Evolutionary conservation across 2,888 invertebrate genomes (phyloP).

Genomic region (Erpobdella octoculata): DNA sequence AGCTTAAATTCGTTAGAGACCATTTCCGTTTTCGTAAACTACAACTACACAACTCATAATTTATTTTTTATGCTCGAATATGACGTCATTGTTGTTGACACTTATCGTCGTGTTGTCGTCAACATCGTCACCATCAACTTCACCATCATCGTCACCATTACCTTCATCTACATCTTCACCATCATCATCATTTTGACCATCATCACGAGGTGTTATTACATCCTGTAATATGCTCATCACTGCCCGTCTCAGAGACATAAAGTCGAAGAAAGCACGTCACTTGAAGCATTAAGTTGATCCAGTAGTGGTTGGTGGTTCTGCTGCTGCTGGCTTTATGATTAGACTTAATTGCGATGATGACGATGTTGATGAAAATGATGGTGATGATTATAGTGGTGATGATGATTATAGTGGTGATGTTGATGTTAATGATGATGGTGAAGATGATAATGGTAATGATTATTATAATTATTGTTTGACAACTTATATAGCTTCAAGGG

Average conservation of each 20-base stretch:
- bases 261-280: too few species aligned
- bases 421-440: background rate
- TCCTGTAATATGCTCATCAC: background rate
- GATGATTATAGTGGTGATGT: background rate
- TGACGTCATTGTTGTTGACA: too few species aligned
- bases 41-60: too few species aligned
- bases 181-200: background rate
- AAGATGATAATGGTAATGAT: background rate
- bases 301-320: too few species aligned
- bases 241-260: background rate
- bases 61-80: too few species aligned
- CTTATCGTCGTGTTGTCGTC: background rate
- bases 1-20: too few species aligned
- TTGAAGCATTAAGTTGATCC: too few species aligned
- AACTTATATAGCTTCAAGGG: too few species aligned
- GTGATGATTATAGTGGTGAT: slow-evolving; percentile 13
- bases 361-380: slow-evolving; percentile 1
- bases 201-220: background rate
- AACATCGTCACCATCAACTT: background rate
- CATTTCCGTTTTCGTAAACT: too few species aligned
- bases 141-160: background rate
- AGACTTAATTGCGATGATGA: background rate
- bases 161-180: background rate
- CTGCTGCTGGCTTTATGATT: too few species aligned
- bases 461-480: background rate